These are phyloP conservation scores for Drosophila sturtevanti DNA, from an alignment of 1,140 invertebrate species.

Conservation along the genomic window DNA sequence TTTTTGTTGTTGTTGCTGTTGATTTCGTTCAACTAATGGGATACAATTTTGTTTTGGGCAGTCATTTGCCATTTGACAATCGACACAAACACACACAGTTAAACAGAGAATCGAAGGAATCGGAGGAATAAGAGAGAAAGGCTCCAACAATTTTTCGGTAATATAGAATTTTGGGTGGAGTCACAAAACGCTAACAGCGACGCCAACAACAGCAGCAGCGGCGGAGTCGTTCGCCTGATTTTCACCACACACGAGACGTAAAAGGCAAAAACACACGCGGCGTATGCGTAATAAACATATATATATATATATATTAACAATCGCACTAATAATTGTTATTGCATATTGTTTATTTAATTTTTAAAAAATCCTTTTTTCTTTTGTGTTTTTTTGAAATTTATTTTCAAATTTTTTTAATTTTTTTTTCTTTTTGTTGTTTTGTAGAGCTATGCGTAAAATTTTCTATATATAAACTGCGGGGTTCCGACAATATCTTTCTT, in stretches of 20 bases:
- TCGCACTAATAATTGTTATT: constrained; percentile 37
- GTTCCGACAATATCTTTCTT: constrained; percentile 59
- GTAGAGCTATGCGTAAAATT: constrained; percentile 78
- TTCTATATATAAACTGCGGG: constrained; percentile 81
- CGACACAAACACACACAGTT: constrained; percentile 17
- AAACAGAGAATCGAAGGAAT: no score
- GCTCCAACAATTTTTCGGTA: constrained; percentile 39
- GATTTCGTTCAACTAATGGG: constrained; percentile 11
- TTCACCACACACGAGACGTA: constrained; percentile 33
- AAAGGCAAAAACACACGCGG: constrained; percentile 43
- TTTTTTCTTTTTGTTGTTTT: constrained; percentile 54
- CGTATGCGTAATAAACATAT: constrained; percentile 66
- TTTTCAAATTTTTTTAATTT: constrained; percentile 53
- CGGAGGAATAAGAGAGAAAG: constrained; percentile 20
- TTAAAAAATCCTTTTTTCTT: constrained; percentile 12
- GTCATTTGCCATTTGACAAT: constrained; percentile 30
- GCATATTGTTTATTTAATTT: constrained; percentile 8
- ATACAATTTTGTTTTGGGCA: constrained; percentile 28
- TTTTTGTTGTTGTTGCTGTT: constrained; percentile 32
- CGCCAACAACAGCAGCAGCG: constrained; percentile 55
- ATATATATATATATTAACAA: constrained; percentile 35
- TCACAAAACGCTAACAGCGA: constrained; percentile 53
- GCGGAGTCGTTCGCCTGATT: constrained; percentile 21
- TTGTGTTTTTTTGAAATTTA: constrained; percentile 51
- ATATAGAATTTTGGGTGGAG: constrained; percentile 78